Conservation (phyloP, 2,888 invertebrate genomes). For the Calameuta filiformis region DNA sequence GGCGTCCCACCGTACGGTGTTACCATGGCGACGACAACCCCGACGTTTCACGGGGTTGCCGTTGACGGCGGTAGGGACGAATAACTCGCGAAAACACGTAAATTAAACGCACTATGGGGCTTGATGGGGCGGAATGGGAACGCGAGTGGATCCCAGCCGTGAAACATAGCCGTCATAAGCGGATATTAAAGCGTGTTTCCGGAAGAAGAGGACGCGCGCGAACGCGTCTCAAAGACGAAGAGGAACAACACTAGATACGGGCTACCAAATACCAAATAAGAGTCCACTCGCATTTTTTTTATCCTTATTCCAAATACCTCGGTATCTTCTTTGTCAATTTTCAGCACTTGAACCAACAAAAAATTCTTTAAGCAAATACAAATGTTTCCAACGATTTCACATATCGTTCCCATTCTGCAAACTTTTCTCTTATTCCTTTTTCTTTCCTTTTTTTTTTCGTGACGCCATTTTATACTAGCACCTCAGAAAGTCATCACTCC, state of each 20-base stretch:
- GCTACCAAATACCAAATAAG: constrained; percentile 32
- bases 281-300: constrained; percentile 16
- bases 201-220: neutral
- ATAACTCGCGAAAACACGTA: constrained; percentile 65
- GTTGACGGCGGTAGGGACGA: constrained; percentile 45
- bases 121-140: constrained; percentile 60
- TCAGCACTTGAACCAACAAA: too few relatives aligned
- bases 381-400: too few relatives aligned
- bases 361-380: too few relatives aligned
- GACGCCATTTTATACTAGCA: too few relatives aligned
- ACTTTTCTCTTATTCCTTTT: too few relatives aligned
- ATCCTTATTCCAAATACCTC: too few relatives aligned
- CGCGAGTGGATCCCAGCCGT: constrained; percentile 46
- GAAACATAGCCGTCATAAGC: constrained; percentile 59
- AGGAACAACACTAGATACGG: too few relatives aligned
- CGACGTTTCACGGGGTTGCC: constrained; percentile 34
- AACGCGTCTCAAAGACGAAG: too few relatives aligned
- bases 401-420: too few relatives aligned
- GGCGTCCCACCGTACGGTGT: constrained; percentile 54
- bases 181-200: constrained; percentile 48
- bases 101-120: constrained; percentile 63
- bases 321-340: too few relatives aligned
- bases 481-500: too few relatives aligned
- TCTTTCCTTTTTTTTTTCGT: too few relatives aligned
- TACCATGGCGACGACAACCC: constrained; percentile 53